Percentiles rank a stretch among this genome's conserved stretches.
These are phyloP conservation scores for Hydraecia micacea DNA, from an alignment of 2,888 invertebrate species.

Conservation along the genomic window DNA sequence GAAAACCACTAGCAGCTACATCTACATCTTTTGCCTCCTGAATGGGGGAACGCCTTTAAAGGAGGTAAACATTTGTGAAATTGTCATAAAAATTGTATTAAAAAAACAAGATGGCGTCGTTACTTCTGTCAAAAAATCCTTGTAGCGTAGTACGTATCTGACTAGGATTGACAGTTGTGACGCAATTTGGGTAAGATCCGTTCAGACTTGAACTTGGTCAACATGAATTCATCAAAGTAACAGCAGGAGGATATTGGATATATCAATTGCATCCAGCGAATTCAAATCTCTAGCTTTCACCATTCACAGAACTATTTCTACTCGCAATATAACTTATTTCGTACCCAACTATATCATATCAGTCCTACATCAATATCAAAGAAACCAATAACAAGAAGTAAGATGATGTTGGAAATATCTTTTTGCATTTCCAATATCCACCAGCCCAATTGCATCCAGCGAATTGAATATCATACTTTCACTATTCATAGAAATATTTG, in stretches of 20 bases:
- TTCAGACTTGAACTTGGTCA: background rate
- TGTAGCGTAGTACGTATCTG: background rate
- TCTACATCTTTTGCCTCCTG: background rate
- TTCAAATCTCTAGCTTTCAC: background rate
- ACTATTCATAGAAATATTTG: background rate
- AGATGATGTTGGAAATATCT: background rate
- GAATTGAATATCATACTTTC: background rate
- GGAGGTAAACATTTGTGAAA: background rate
- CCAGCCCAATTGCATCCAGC: background rate
- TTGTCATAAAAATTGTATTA: background rate
- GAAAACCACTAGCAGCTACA: background rate
- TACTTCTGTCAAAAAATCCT: background rate
- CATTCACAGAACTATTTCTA: background rate
- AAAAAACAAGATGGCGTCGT: background rate
- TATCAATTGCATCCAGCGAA: background rate
- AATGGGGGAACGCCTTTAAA: background rate
- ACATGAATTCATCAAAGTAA: background rate
- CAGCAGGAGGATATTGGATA: background rate
- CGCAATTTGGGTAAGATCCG: background rate
- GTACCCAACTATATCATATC: background rate
- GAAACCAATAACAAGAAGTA: constrained; percentile 23
- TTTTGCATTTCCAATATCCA: background rate
- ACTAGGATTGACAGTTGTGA: background rate
- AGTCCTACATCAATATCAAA: background rate
- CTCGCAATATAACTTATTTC: no score